A percentile compares a stretch with the other conserved stretches of the same genome.
Evolutionary conservation across 2,888 invertebrate genomes (phyloP).

Genomic region (Eulithis prunata): DNA sequence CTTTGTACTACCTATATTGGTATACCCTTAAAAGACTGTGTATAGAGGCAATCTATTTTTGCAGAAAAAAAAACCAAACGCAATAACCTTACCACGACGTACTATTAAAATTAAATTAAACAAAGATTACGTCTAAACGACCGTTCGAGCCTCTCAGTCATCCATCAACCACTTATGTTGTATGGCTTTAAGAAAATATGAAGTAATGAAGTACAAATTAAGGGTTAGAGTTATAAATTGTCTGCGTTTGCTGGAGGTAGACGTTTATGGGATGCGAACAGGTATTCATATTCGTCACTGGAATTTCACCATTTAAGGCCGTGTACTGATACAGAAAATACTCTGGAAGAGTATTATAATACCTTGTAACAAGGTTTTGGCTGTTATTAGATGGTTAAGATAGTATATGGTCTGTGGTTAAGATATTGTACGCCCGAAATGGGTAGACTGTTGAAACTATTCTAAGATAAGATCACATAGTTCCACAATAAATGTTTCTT

Average conservation of each 20-base stretch:
- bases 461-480: no score
- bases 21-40: no score
- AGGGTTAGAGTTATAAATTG: slow-evolving; percentile 52
- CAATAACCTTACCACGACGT: slow-evolving; percentile 52
- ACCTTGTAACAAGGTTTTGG: no score
- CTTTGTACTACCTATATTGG: no score
- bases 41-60: background rate
- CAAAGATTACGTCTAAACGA: slow-evolving; percentile 70
- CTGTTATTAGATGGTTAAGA: no score
- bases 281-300: slow-evolving; percentile 10
- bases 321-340: no score
- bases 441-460: no score
- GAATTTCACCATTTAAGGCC: no score
- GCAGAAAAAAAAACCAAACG: slow-evolving; percentile 41
- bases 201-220: slow-evolving; percentile 70
- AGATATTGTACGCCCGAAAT: no score
- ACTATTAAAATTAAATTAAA: slow-evolving; percentile 78
- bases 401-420: no score
- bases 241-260: slow-evolving; percentile 43
- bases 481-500: no score
- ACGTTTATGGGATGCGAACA: slow-evolving; percentile 46
- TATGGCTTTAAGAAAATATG: slow-evolving; percentile 61
- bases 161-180: slow-evolving; percentile 61
- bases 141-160: slow-evolving; percentile 49
- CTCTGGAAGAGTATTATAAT: no score